These are phyloP conservation scores for Anadara kagoshimensis DNA, from an alignment of 1,140 invertebrate species.

Conservation along the genomic window DNA sequence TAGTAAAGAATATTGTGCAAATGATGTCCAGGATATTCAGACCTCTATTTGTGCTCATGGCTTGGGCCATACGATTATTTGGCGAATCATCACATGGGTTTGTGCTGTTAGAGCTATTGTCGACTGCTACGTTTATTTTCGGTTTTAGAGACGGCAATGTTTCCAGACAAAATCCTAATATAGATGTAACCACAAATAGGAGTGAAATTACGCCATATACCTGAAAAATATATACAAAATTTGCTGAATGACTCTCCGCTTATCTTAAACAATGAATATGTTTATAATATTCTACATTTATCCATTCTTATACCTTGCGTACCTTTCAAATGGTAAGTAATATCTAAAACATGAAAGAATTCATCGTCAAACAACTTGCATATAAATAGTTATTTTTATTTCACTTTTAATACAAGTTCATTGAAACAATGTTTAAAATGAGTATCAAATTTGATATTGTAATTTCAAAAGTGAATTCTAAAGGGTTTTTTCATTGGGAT, in stretches of 20 bases:
- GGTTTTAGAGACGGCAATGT: conserved; percentile 89
- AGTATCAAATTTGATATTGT: too few species aligned
- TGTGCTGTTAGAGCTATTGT: conserved; percentile 8
- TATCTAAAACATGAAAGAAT: background rate
- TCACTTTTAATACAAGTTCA: too few species aligned
- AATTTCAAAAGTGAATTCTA: too few species aligned
- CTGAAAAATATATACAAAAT: conserved; percentile 67
- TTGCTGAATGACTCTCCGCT: background rate
- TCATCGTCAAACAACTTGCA: background rate
- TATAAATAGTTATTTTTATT: too few species aligned
- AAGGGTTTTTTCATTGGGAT: too few species aligned
- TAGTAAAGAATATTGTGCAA: conserved; percentile 75
- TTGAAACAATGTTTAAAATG: too few species aligned
- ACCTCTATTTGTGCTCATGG: conserved; percentile 51
- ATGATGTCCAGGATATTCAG: conserved; percentile 65
- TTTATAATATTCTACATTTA: background rate
- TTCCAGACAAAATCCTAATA: conserved; percentile 94
- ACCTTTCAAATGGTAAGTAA: background rate
- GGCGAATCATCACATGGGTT: conserved; percentile 18
- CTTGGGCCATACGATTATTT: conserved; percentile 15
- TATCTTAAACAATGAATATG: background rate
- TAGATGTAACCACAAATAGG: conserved; percentile 92
- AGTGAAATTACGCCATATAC: conserved; percentile 89
- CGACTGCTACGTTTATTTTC: conserved; percentile 77
- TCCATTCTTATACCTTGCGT: background rate